Conservation (phyloP, 2,113 vertebrate species). For the Raja brachyura region DNA sequence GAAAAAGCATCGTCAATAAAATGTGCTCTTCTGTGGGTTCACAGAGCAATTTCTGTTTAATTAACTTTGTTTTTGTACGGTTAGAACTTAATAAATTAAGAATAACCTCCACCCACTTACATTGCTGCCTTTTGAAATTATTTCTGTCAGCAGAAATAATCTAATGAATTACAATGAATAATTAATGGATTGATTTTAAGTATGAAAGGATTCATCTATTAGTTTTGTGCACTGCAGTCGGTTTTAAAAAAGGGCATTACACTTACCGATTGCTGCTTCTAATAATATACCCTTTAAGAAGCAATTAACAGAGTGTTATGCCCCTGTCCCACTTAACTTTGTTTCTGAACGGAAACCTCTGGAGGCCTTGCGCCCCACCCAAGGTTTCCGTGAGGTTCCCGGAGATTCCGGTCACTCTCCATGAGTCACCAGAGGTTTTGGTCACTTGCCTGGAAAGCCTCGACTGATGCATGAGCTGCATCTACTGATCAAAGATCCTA, state of each 20-base stretch:
- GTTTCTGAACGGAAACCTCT: too few relatives aligned
- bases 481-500: too few relatives aligned
- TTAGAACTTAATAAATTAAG: background rate
- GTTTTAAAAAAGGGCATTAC: background rate
- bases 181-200: constrained; percentile 15
- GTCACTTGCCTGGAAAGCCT: too few relatives aligned
- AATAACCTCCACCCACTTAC: background rate
- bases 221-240: background rate
- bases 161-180: constrained; percentile 13
- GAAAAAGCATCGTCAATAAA: background rate
- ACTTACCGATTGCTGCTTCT: background rate
- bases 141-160: background rate
- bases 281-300: background rate
- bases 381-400: too few relatives aligned
- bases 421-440: too few relatives aligned
- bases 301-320: background rate
- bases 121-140: background rate
- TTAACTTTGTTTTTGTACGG: background rate
- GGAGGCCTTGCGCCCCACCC: too few relatives aligned
- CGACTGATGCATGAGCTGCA: too few relatives aligned
- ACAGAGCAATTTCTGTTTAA: background rate
- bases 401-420: too few relatives aligned
- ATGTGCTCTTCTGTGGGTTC: background rate
- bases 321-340: too few relatives aligned
- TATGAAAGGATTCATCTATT: constrained; percentile 8